phyloP scores from a whole-genome alignment of 2,113 vertebrate species.

The Recurvirostra avosetta region DNA sequence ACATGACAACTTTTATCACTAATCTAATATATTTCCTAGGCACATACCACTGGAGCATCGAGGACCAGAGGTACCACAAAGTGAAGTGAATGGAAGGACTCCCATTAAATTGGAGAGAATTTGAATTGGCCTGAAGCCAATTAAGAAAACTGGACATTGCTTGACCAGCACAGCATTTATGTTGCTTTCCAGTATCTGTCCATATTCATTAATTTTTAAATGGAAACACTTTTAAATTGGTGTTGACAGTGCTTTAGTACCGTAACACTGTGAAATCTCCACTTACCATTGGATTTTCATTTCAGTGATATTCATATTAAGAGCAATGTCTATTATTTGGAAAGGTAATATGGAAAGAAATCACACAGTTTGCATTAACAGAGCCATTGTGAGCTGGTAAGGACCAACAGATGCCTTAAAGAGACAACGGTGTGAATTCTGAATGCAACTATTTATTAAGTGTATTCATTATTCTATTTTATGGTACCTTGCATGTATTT shows the following conservation, averaged over 20 bases:
- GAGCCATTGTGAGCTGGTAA: constrained; percentile 11
- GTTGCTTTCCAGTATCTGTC: constrained; percentile 39
- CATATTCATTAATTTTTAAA: constrained; percentile 46
- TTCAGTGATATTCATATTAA: constrained; percentile 59
- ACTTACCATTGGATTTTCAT: constrained; percentile 54
- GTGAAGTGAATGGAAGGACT: not conserved
- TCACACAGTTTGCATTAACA: constrained; percentile 58
- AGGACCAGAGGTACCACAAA: not conserved
- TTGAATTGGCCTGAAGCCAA: not conserved
- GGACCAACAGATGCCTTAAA: constrained; percentile 60
- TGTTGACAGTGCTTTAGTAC: constrained; percentile 32
- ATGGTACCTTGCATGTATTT: not conserved
- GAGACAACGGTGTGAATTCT: not conserved
- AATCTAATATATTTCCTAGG: not conserved
- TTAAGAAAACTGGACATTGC: constrained; percentile 9
- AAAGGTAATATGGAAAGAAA: constrained; percentile 65
- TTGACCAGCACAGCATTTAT: constrained; percentile 14
- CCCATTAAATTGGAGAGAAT: not conserved
- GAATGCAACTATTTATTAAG: not conserved
- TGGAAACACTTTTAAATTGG: constrained; percentile 63
- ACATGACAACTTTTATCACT: not conserved
- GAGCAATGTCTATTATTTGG: constrained; percentile 19
- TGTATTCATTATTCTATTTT: not conserved
- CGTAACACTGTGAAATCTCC: constrained; percentile 60
- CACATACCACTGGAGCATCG: not conserved